phyloP scores from a whole-genome alignment of 1,140 invertebrate genomes.

The Parasteatoda tepidariorum region DNA sequence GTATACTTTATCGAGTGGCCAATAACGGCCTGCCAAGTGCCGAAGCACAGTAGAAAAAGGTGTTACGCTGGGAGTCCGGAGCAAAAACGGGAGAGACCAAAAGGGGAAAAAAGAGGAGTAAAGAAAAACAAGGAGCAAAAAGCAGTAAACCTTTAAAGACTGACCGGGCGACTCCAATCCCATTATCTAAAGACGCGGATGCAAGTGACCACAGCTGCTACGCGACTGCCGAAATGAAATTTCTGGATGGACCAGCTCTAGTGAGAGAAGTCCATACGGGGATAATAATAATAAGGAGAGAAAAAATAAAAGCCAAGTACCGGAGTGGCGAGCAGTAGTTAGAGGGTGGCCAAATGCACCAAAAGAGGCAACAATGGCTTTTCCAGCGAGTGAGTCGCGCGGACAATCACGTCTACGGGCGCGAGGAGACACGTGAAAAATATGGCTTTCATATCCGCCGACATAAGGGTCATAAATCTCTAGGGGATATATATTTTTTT shows the following conservation, averaged over 20 bases:
- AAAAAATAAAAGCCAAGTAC: constrained; percentile 22
- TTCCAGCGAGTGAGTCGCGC: constrained; percentile 35
- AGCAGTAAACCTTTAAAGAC: constrained; percentile 59
- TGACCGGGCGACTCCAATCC: constrained; percentile 33
- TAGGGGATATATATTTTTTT: constrained; percentile 17
- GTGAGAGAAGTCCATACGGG: constrained; percentile 32
- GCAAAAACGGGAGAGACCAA: constrained; percentile 22
- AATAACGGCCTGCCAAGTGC: constrained; percentile 55
- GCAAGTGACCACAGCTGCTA: constrained; percentile 33
- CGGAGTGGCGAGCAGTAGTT: constrained; percentile 41
- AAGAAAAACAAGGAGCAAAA: constrained; percentile 40
- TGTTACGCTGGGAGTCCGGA: constrained; percentile 21
- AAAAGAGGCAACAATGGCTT: constrained; percentile 56
- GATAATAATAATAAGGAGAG: constrained; percentile 25
- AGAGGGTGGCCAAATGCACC: constrained; percentile 49
- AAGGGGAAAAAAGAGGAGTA: constrained; percentile 12
- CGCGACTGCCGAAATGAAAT: constrained; percentile 51
- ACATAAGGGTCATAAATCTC: constrained; percentile 59
- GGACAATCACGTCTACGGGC: constrained; percentile 48
- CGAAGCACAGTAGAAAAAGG: constrained; percentile 45
- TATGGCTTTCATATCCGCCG: constrained; percentile 61
- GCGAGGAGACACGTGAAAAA: constrained; percentile 56
- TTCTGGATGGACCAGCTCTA: constrained; percentile 38
- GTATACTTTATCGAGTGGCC: constrained; percentile 57
- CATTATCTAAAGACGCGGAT: constrained; percentile 36